Percentiles rank a stretch among this genome's conserved stretches.
Conservation (phyloP, 2,797 vertebrate genomes). For the Steatocranus sp. region DNA sequence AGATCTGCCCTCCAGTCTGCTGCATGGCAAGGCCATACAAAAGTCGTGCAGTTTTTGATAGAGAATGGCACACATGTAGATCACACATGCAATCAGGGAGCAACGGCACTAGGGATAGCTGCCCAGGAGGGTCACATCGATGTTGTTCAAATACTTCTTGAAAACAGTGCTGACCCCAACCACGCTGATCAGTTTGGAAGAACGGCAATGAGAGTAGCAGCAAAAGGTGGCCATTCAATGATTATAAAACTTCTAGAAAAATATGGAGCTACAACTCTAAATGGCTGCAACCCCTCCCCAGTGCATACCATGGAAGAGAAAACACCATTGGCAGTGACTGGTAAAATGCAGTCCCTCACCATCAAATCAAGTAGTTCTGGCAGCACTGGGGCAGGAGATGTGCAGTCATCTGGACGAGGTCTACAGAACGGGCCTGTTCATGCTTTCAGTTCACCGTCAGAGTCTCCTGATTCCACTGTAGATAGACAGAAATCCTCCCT, state of each 20-base stretch:
- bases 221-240: conserved; percentile 91
- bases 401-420: conserved; percentile 83
- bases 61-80: conserved; percentile 88
- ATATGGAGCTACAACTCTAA: conserved; percentile 88
- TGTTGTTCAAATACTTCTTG: conserved; percentile 89
- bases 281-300: conserved; percentile 91
- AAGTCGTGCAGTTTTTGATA: conserved; percentile 91
- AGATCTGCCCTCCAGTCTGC: conserved; percentile 95
- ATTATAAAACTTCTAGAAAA: conserved; percentile 96
- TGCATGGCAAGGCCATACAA: conserved; percentile 95
- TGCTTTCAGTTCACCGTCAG: conserved; percentile 94
- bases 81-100: conserved; percentile 96
- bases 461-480: conserved; percentile 94
- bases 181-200: conserved; percentile 97
- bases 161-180: conserved; percentile 93
- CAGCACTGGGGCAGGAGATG: conserved; percentile 89
- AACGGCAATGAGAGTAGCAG: conserved; percentile 96
- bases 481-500: conserved; percentile 94
- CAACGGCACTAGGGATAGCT: conserved; percentile 96
- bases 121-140: conserved; percentile 97
- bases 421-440: conserved; percentile 88
- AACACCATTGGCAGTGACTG: conserved; percentile 78
- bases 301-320: conserved; percentile 95
- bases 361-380: conserved; percentile 96
- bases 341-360: conserved; percentile 91